Evolutionary conservation across 2,797 vertebrate genomes (phyloP).

Genomic region (Pangasius sanitwongsei): DNA sequence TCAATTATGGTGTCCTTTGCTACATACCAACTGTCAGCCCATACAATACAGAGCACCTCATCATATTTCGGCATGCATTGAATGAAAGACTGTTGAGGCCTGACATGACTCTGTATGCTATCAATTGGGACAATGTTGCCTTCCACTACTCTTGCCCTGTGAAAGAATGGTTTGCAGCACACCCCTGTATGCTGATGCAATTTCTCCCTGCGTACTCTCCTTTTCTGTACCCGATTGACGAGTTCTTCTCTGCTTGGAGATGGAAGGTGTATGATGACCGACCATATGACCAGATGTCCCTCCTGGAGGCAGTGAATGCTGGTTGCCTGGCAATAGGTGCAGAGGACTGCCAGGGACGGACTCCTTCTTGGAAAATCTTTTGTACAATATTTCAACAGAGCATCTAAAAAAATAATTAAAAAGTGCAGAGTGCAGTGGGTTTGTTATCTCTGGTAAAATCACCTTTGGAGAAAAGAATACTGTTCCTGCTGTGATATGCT

Average conservation of each 20-base stretch:
- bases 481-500: no score
- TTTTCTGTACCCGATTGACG: conserved; percentile 1
- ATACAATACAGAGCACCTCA: background rate
- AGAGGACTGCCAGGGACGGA: background rate
- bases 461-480: no score
- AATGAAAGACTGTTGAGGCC: no score
- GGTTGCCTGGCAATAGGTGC: background rate
- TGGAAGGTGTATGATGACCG: background rate
- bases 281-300: conserved; percentile 5
- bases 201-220: background rate
- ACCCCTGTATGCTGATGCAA: background rate
- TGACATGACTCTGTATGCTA: background rate
- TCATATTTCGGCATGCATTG: background rate
- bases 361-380: no score
- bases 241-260: conserved; percentile 7
- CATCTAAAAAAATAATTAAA: no score
- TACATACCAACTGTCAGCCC: background rate
- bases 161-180: background rate
- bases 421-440: no score
- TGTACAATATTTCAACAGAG: no score
- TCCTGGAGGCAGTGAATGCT: conserved; percentile 11
- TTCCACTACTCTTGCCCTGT: background rate
- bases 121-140: background rate
- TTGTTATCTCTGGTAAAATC: no score
- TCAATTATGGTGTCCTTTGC: conserved; percentile 15